Percentiles rank a stretch among this genome's conserved stretches.
These are phyloP conservation scores for Otus scops DNA, from an alignment of 2,797 vertebrate genomes.

Conservation along the genomic window DNA sequence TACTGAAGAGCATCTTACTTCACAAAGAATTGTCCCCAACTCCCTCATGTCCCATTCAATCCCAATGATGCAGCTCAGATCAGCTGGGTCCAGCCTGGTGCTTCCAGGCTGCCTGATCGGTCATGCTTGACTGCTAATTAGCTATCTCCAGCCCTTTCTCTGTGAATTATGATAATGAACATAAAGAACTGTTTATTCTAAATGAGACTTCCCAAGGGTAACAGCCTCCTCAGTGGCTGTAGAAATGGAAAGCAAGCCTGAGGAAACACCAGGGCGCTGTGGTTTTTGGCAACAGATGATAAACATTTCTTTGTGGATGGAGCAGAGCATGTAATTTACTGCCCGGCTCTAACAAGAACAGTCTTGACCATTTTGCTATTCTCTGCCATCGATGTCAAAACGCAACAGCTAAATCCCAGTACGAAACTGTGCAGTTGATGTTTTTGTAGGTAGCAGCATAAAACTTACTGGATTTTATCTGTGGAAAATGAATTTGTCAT, in stretches of 20 bases:
- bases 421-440: neutral
- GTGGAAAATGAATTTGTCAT: neutral
- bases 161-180: conserved; percentile 16
- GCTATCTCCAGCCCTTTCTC: conserved; percentile 10
- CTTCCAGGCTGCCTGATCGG: neutral
- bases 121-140: conserved; percentile 43
- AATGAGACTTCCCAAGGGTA: conserved; percentile 46
- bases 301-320: conserved; percentile 63
- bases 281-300: conserved; percentile 70
- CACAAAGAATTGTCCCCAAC: neutral
- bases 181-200: conserved; percentile 62
- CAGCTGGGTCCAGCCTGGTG: neutral
- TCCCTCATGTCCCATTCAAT: neutral
- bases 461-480: neutral
- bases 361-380: conserved; percentile 44
- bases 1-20: neutral
- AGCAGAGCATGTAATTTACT: conserved; percentile 62
- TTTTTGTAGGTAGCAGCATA: neutral
- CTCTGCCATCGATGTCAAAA: conserved; percentile 36
- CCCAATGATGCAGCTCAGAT: rapidly evolving
- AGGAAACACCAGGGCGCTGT: conserved; percentile 57
- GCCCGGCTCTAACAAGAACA: conserved; percentile 41
- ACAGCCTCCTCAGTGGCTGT: conserved; percentile 47
- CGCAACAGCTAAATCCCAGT: conserved; percentile 8
- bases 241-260: conserved; percentile 57